Evolutionary conservation across 2,797 vertebrate species (phyloP).

Genomic region (Sebastes umbrosus): DNA sequence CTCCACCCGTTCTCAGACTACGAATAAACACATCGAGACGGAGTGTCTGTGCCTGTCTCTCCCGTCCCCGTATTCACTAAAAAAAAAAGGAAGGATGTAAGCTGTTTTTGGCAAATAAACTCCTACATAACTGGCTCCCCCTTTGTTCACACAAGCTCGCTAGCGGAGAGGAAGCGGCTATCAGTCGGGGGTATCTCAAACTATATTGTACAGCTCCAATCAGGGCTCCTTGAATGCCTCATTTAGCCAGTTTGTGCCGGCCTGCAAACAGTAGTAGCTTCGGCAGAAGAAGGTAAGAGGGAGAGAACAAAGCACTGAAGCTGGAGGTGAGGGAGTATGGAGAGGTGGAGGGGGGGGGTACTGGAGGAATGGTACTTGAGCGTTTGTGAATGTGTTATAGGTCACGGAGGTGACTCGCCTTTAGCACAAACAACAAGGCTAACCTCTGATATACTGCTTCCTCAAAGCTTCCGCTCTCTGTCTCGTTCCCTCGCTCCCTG

Average conservation of each 20-base stretch:
- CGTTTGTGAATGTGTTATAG: constrained; percentile 87
- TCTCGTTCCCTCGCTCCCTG: constrained; percentile 39
- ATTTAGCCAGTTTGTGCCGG: constrained; percentile 62
- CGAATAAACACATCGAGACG: constrained; percentile 79
- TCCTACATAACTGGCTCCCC: constrained; percentile 63
- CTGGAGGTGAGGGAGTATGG: constrained; percentile 45
- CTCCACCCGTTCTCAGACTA: constrained; percentile 67
- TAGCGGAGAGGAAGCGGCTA: constrained; percentile 71
- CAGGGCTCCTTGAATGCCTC: constrained; percentile 72
- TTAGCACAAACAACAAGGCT: constrained; percentile 85
- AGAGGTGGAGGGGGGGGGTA: neutral
- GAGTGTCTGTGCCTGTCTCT: constrained; percentile 81
- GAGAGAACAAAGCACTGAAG: constrained; percentile 69
- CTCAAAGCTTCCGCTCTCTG: constrained; percentile 68
- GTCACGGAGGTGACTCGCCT: constrained; percentile 83
- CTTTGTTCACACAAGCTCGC: constrained; percentile 79
- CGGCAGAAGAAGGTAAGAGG: constrained; percentile 33
- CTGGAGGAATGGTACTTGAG: constrained; percentile 63
- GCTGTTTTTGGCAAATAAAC: constrained; percentile 83
- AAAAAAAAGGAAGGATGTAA: constrained; percentile 85
- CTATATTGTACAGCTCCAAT: constrained; percentile 78
- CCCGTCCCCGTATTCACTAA: constrained; percentile 73
- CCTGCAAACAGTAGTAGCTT: constrained; percentile 47
- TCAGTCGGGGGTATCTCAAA: constrained; percentile 82
- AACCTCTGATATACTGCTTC: constrained; percentile 87